Base-by-base conservation (phyloP, 2,888 invertebrate species). In the Metopia argyrocephala region DNA sequence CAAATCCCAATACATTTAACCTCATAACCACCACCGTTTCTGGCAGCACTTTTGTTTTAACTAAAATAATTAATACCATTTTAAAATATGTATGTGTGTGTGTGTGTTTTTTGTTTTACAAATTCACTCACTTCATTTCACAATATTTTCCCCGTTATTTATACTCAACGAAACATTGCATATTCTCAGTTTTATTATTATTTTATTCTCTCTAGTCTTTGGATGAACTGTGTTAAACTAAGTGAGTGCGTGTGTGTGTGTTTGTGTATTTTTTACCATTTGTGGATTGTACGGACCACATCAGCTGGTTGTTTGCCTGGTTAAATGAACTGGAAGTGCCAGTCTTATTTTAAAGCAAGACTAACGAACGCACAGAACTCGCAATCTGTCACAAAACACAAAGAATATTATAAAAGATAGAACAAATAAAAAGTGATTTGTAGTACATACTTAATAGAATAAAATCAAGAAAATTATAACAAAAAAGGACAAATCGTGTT, bases 231-330 rank as follows among this genome's bases (percentile, higher is more conserved):
- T 61, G 23, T 21, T 45, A 6, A 25, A 4, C 21, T 21, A 25
- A 20, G 1, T 66, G 52, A 61, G 2, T 52, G 38, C 4, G 15
- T 57, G 56, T 64, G 38, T 31, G 46, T 69, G 15, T 68, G 50
- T 64, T 38, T 48, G 45, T 23, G 9, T 18, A 52, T 23, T 65
- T 61, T 73, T 59, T 76, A 81, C 52, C 69, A 75, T 52, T 59
- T 75, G 65, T 52, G 54, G 27, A 57, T 61, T 48, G 74, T 81
- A 70, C 74, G 70, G 81, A 81, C 78, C 81, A 28, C 61, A 78
- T 70, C 81, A 81, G 81, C 81, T 81, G 81, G 81, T 81, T 71
- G 81, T 75, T 81, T 78, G 81, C 66, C 74, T 81, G 78, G 78
- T 75, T 81, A 78, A 78, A 50, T 54, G 38, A 74, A 78, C 76